Evolutionary conservation across 2,888 invertebrate genomes (phyloP), one percentile per base, ranked within the genome.

Genomic region (Eurytoma adleriae): DNA sequence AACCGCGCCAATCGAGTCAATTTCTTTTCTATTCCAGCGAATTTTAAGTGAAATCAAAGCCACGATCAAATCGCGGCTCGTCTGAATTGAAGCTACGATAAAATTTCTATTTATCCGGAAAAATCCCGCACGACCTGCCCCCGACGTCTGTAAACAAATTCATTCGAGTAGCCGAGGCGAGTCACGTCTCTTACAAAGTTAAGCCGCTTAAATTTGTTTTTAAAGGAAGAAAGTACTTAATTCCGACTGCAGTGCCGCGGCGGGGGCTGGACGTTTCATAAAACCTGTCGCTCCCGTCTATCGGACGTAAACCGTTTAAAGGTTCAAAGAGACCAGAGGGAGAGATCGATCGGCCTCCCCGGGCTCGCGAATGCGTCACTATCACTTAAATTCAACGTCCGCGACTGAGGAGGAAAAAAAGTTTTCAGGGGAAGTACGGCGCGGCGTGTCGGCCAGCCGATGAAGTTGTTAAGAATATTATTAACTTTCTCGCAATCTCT

Each of bases 291-390:
- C 14, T 5, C 52, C 30, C 40, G 40, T 27, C 62, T 64, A 54
- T 64, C 18, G 18, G 54, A 62, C 7, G n/a, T 16, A 64, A 67
- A 16, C 66, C 24, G 1, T 30, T 20, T 67, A 16, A 13, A 40
- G 40, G 50, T 57, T 57, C 27, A 50, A 66, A 56, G 73, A n/a
- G 56, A 66, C n/a, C 40, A 27, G n/a, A 5, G n/a, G 3, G 18
- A n/a, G 7, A 57, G 59, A 74, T 66, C 30, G 74, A 74, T 74
- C 56, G 56, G 1, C 3, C 56, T 4, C 3, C 13, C n/a, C 20
- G 40, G 64, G 40, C 27, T 72, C 5, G 40, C 61, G 3, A 50
- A 27, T 30, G 30, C 54, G 54, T n/a, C 30, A 54, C 18, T 14
- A 54, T 64, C 54, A n/a, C 18, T 20, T 50, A 48, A 5, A 50